Percentiles rank a stretch among this genome's conserved stretches.
These are phyloP conservation scores for Trichechus manatus DNA, from an alignment of 2,113 vertebrate genomes.

Conservation along the genomic window DNA sequence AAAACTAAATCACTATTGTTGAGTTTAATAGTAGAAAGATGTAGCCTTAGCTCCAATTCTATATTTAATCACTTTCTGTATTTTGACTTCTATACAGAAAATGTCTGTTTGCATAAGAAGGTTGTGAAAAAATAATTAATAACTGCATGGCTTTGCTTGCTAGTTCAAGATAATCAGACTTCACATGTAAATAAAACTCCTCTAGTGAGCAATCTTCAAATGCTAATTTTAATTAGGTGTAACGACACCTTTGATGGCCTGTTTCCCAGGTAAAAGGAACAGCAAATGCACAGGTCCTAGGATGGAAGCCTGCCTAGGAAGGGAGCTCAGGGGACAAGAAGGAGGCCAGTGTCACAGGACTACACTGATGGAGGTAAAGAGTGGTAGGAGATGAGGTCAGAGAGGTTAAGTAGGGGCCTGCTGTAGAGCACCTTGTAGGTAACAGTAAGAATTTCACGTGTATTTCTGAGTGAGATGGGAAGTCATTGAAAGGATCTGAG, in stretches of 20 bases:
- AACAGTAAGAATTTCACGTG: conserved; percentile 7
- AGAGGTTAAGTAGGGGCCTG: not conserved
- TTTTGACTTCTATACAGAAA: conserved; percentile 46
- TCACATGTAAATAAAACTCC: conserved; percentile 52
- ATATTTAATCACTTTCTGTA: conserved; percentile 33
- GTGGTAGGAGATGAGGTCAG: not conserved
- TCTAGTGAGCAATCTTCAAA: conserved; percentile 50
- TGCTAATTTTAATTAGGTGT: conserved; percentile 33
- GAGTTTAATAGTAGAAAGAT: conserved; percentile 50
- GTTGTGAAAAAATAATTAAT: conserved; percentile 57
- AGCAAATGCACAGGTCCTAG: not conserved
- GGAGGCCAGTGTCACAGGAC: not conserved
- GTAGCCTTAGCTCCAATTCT: conserved; percentile 33
- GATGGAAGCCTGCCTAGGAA: not conserved
- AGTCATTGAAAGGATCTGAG: not conserved
- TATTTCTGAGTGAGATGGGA: conserved; percentile 5
- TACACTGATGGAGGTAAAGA: not conserved
- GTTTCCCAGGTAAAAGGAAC: not conserved
- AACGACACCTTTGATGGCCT: not conserved
- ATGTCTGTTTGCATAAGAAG: conserved; percentile 37
- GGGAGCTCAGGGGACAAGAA: not conserved
- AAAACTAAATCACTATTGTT: conserved; percentile 52
- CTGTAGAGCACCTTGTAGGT: not conserved
- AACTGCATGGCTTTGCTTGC: conserved; percentile 52
- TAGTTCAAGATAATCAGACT: conserved; percentile 63